Base-by-base conservation (phyloP, 2,888 invertebrate species). In the Bombylius discolor region DNA sequence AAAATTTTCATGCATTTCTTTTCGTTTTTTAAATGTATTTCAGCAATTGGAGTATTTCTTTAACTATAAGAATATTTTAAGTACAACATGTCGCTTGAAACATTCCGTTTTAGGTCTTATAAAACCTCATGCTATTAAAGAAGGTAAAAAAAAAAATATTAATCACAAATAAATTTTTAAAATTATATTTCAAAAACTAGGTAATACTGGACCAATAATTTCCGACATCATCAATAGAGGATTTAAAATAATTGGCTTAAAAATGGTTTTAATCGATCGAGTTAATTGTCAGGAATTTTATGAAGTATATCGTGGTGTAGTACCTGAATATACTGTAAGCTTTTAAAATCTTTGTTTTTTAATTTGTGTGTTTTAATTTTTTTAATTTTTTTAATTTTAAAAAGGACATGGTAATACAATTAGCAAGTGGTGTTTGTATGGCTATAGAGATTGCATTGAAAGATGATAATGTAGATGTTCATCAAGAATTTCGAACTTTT, bases 301-400 rank as follows among this genome's bases (percentile, higher is more conserved):
- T 67, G 94, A 95, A 75, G 87, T 95, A 5, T 96, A 96, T 71
- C 90, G 90, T 70, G 93, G 92, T 3, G 88, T 92, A 53, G 79
- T 90, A 45, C 81, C 83, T 1, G 89, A 91, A 65, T 87, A 83
- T 68, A 79, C 81, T 69, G 86, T 85, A 67, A 65, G 71, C 13
- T 12, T 44, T n/a, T 6, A 3, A 4, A 13, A 44, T 44, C 1
- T 13, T 53, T 32, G 32, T 12, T 48, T 13, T 36, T 33, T 49
- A 36, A 36, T 32, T 55, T 59, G 11, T 44, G 42, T 45, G 31
- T 49, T 54, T 12, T 31, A 11, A 50, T 49, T 33, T 49, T 39
- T 42, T 5, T 8, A 36, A 47, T 31, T 46, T 47, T 14, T 49
- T 34, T 45, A 23, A 56, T 48, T 49, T 52, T 64, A 73, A 74